These are phyloP conservation scores for Arothron firmamentum DNA, from an alignment of 2,113 vertebrate genomes.

Conservation along the genomic window DNA sequence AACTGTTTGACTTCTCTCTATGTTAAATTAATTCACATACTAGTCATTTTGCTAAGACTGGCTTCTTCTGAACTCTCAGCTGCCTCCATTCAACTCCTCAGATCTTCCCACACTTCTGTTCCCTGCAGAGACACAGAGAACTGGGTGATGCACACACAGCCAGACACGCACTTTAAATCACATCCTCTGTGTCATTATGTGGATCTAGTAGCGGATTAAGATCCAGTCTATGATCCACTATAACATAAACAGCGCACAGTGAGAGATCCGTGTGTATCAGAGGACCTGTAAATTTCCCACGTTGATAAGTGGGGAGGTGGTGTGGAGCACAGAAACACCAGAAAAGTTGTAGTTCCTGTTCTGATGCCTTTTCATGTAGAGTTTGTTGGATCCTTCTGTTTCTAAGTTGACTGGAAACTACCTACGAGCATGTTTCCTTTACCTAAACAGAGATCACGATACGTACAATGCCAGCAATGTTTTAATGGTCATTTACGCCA, in stretches of 20 bases:
- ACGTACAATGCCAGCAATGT: too few relatives aligned
- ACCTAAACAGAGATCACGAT: too few relatives aligned
- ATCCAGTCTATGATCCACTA: slow-evolving; percentile 57
- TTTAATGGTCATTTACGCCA: too few relatives aligned
- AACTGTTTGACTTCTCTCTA: slow-evolving; percentile 40
- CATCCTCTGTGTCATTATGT: slow-evolving; percentile 40
- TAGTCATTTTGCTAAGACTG: slow-evolving; percentile 53
- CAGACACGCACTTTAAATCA: slow-evolving; percentile 32
- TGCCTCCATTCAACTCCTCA: slow-evolving; percentile 48
- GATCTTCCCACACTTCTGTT: slow-evolving; percentile 65
- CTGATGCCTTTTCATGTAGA: too few relatives aligned
- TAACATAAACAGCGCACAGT: slow-evolving; percentile 50
- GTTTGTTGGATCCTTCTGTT: too few relatives aligned
- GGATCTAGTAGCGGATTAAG: slow-evolving; percentile 67
- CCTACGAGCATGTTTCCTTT: too few relatives aligned
- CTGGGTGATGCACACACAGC: slow-evolving; percentile 26
- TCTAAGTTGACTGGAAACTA: too few relatives aligned
- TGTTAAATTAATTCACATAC: slow-evolving; percentile 53
- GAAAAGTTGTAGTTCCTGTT: too few relatives aligned
- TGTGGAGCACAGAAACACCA: too few relatives aligned
- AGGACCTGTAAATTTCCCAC: slow-evolving; percentile 34
- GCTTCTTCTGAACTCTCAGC: slow-evolving; percentile 40
- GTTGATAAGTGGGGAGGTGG: slow-evolving; percentile 13
- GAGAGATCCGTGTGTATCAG: slow-evolving; percentile 27
- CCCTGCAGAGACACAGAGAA: slow-evolving; percentile 44